phyloP scores from a whole-genome alignment of 23 tunicate genomes.

The Ascidia mentula region DNA sequence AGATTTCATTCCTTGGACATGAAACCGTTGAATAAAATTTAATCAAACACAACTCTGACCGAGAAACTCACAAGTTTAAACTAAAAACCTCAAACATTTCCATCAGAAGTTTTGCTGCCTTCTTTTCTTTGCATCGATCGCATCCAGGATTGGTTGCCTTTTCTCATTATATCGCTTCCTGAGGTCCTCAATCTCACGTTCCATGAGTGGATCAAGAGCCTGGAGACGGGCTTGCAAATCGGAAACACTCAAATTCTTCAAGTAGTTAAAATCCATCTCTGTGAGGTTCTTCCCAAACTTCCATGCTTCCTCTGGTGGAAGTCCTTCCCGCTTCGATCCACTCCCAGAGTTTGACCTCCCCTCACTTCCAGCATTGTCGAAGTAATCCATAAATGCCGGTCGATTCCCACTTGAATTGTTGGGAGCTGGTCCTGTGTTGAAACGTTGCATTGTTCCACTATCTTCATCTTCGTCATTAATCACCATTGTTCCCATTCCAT shows the following conservation, averaged over 20 bases:
- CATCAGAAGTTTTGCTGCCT: conserved; percentile 83
- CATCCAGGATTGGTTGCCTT: conserved; percentile 90
- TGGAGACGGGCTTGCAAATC: conserved; percentile 64
- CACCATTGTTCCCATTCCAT: conserved; percentile 84
- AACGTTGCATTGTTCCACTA: conserved; percentile 81
- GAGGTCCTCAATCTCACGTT: conserved; percentile 80
- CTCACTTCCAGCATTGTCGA: conserved; percentile 56
- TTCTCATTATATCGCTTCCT: conserved; percentile 78
- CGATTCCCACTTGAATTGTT: conserved; percentile 40
- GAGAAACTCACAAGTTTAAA: too few species aligned
- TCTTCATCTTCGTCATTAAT: conserved; percentile 76
- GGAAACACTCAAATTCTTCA: conserved; percentile 51
- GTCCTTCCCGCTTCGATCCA: conserved; percentile 27
- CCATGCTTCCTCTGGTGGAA: conserved; percentile 93
- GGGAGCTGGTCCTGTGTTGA: conserved; percentile 67
- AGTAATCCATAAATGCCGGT: conserved; percentile 91
- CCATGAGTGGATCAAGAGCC: conserved; percentile 87
- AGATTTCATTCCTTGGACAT: too few species aligned
- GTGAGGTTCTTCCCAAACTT: conserved; percentile 80
- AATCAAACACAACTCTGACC: too few species aligned
- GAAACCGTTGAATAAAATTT: too few species aligned
- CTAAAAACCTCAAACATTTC: too few species aligned
- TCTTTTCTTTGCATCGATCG: conserved; percentile 87
- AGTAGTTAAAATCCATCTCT: conserved; percentile 79
- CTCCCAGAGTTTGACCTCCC: conserved; percentile 31